phyloP scores from a whole-genome alignment of 2,113 vertebrate species.

The Pogona vitticeps region DNA sequence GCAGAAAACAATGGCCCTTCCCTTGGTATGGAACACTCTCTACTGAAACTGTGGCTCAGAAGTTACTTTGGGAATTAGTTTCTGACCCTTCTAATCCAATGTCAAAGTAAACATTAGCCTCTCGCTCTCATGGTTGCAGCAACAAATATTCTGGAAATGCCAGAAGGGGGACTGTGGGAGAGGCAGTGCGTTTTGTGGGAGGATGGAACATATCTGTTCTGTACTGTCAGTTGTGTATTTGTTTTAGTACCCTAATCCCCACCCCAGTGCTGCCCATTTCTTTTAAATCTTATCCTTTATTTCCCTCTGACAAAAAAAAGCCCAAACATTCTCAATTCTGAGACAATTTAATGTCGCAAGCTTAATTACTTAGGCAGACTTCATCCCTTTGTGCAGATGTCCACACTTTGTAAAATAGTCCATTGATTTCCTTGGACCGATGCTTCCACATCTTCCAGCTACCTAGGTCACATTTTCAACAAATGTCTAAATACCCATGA shows the following conservation, averaged over 20 bases:
- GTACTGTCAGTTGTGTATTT: too few relatives aligned
- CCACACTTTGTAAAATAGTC: background rate
- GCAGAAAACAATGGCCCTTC: background rate
- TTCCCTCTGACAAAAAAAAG: background rate
- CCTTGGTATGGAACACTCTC: background rate
- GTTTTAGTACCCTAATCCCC: background rate
- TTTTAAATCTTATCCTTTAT: background rate
- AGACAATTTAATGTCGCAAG: background rate
- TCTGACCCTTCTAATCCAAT: background rate
- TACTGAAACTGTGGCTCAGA: background rate
- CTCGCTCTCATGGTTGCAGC: background rate
- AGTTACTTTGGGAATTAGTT: background rate
- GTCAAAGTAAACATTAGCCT: background rate
- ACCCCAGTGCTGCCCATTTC: background rate
- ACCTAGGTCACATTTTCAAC: background rate
- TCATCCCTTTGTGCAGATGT: background rate
- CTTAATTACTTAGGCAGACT: background rate
- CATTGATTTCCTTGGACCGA: background rate
- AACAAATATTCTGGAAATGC: background rate
- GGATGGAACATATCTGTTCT: too few relatives aligned
- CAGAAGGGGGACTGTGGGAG: background rate
- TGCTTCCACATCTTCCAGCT: conserved; percentile 17
- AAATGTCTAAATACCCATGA: background rate
- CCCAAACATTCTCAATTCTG: background rate
- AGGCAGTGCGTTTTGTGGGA: background rate